Percentiles rank a stretch among this genome's conserved stretches.
Evolutionary conservation across 2,797 vertebrate genomes (phyloP).

Genomic region (Acanthopagrus latus): DNA sequence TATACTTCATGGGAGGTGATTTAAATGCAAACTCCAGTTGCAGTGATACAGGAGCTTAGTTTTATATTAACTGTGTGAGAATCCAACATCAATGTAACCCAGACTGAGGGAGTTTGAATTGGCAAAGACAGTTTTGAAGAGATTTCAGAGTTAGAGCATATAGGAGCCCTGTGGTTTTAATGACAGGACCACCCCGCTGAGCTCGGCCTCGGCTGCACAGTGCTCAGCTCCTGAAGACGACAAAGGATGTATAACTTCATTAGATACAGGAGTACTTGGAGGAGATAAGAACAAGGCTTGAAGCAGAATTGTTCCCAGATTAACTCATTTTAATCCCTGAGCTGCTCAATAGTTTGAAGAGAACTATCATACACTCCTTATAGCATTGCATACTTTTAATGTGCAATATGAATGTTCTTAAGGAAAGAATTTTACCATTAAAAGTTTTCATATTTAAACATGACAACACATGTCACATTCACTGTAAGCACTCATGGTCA

Average conservation of each 20-base stretch:
- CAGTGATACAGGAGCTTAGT: slow-evolving; percentile 1
- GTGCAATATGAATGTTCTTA: slow-evolving; percentile 13
- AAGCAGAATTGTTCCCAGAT: slow-evolving; percentile 28
- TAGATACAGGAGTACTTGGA: slow-evolving; percentile 14
- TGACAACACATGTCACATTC: background rate
- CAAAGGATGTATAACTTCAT: slow-evolving; percentile 21
- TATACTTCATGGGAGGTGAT: slow-evolving; percentile 40
- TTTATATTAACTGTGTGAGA: slow-evolving; percentile 25
- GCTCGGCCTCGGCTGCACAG: background rate
- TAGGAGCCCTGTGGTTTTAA: background rate
- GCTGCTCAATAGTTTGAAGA: slow-evolving; percentile 16
- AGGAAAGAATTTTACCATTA: too few relatives aligned
- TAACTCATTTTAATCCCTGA: slow-evolving; percentile 20
- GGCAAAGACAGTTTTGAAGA: slow-evolving; percentile 2
- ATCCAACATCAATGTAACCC: slow-evolving; percentile 28
- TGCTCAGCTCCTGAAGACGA: background rate
- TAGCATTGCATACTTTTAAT: background rate
- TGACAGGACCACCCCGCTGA: background rate
- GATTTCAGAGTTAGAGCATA: slow-evolving; percentile 19
- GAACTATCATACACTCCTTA: slow-evolving; percentile 14
- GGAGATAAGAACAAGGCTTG: slow-evolving; percentile 20
- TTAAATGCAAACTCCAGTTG: slow-evolving; percentile 21
- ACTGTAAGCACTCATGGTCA: background rate
- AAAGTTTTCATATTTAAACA: background rate
- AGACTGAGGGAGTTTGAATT: background rate